Evolutionary conservation across 2,888 invertebrate genomes (phyloP).

Genomic region (Elegia similella): DNA sequence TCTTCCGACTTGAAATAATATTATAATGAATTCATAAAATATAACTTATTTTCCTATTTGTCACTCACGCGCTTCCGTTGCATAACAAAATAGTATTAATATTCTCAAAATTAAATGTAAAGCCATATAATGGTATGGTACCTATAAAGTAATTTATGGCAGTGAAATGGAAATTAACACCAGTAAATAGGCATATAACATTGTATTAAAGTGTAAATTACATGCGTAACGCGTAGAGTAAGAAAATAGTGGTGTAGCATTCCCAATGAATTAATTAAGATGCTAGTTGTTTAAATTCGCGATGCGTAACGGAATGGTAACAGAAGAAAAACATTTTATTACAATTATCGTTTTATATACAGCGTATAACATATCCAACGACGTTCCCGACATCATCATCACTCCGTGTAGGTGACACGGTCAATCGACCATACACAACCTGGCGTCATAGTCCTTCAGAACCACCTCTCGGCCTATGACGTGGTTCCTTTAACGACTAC

Average conservation of each 20-base stretch:
- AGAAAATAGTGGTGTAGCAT: neutral
- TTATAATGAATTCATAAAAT: conserved; percentile 7
- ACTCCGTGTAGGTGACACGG: too few relatives aligned
- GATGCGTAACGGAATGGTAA: neutral
- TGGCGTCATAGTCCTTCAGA: too few relatives aligned
- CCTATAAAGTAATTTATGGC: neutral
- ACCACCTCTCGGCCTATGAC: too few relatives aligned
- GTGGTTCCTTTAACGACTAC: too few relatives aligned
- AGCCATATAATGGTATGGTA: neutral
- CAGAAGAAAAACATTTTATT: neutral
- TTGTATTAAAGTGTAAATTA: neutral
- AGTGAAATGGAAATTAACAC: conserved; percentile 4
- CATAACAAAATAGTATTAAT: neutral
- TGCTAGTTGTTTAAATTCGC: neutral
- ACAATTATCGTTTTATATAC: too few relatives aligned
- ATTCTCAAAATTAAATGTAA: neutral
- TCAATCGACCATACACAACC: too few relatives aligned
- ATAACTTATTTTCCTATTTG: conserved; percentile 12
- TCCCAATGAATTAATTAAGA: neutral
- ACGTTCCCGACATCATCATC: too few relatives aligned
- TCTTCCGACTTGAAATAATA: neutral
- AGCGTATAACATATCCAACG: too few relatives aligned
- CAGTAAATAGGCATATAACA: neutral
- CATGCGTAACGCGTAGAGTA: neutral
- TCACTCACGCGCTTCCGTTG: conserved; percentile 9